Evolutionary conservation across 2,113 vertebrate species (phyloP), one percentile per base, ranked within the genome.

Genomic region (Poeciliopsis occidentalis): DNA sequence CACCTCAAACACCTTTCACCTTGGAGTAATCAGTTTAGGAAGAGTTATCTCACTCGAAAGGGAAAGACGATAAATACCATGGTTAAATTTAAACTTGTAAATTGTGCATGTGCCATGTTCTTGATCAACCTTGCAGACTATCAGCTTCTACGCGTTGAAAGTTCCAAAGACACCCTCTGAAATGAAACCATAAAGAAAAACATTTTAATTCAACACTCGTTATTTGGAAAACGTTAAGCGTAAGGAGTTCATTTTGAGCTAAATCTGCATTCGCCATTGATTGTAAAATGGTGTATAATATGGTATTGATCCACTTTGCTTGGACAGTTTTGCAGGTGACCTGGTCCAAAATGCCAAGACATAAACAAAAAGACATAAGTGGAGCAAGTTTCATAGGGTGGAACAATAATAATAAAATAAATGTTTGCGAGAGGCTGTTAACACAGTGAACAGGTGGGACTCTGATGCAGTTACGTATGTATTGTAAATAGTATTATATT

Each of bases 401-500:
- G 15, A 67, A 76, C 17, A 72, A 82, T 73, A 19, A 78, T 75
- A 73, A 76, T 3, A n/a, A 78, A 85, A 72, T 29, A 15, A 68
- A 79, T 72, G 15, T 73, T 65, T 65, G 75, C 71, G 75, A 24
- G 67, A 78, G 77, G 83, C 37, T 15, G 0, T 75, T 80, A 78
- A 79, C 44, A 17, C 73, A 75, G 24, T 26, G 26, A 41, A 67
- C 26, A 0, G 44, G 73, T 31, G 61, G 70, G 73, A 80, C 30
- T 73, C 41, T 68, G 78, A 51, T 65, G 69, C 81, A 77, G 84
- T 77, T 75, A 51, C 32, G 11, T 88, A 78, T 84, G 81, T 87
- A 81, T 87, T 93, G 92, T 93, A 93, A 90, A 93, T 92, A 92
- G 67, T 73, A 74, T 86, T 80, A 72, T 82, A 89, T 83, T 88